Evolutionary conservation across 2,797 vertebrate genomes (phyloP).

Genomic region (Lepus oiostolus): DNA sequence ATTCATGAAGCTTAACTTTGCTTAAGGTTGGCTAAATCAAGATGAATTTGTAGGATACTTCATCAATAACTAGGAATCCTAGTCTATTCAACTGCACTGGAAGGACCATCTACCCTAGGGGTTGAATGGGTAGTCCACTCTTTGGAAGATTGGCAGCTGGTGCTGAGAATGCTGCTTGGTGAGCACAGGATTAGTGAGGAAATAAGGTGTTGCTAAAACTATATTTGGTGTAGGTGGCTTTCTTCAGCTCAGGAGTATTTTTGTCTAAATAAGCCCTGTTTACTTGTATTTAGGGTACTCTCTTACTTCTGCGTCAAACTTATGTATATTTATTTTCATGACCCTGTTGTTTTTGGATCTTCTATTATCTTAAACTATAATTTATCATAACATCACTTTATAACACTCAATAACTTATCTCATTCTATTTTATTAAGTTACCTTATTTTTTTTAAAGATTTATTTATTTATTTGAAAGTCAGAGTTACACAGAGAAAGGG

Average conservation of each 20-base stretch:
- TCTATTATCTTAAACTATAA: not conserved
- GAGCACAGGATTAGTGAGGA: not conserved
- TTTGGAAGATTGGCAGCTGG: not conserved
- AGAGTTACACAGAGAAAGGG: too few species aligned
- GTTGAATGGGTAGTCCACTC: not conserved
- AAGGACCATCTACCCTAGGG: not conserved
- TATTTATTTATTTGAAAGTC: too few species aligned
- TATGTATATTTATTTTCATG: constrained; percentile 20
- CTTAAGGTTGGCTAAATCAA: not conserved
- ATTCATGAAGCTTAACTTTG: not conserved
- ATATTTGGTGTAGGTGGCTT: not conserved
- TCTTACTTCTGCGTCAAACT: constrained; percentile 12
- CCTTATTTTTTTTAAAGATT: not conserved
- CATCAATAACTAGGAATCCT: not conserved
- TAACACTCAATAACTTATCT: constrained; percentile 20
- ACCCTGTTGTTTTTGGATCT: not conserved
- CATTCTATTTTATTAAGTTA: not conserved
- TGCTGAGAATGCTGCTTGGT: not conserved
- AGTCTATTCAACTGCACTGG: not conserved
- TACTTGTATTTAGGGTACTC: not conserved
- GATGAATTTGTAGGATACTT: not conserved
- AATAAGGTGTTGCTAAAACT: not conserved
- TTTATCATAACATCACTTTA: constrained; percentile 10
- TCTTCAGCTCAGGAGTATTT: constrained; percentile 6
- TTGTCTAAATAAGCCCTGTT: not conserved